phyloP scores from a whole-genome alignment of 2,888 invertebrate genomes.

The Stenichneumon culpator region DNA sequence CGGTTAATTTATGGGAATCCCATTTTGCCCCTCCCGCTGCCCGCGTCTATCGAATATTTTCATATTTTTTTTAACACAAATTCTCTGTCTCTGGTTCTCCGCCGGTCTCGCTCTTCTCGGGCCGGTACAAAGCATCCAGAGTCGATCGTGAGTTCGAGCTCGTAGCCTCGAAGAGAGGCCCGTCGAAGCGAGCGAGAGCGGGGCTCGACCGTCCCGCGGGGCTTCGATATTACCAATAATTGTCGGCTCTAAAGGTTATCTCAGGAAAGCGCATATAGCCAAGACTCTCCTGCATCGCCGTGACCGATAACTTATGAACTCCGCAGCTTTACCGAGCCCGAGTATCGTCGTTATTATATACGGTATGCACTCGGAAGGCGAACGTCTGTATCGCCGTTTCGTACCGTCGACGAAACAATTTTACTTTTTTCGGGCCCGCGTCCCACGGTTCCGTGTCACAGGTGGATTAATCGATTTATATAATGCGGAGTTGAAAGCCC shows the following conservation, averaged over 20 bases:
- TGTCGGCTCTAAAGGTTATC: slow-evolving; percentile 84
- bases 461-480: slow-evolving; percentile 17
- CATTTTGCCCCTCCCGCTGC: slow-evolving; percentile 16
- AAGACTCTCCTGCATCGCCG: slow-evolving; percentile 63
- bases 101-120: slow-evolving; percentile 20
- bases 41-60: slow-evolving; percentile 44
- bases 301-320: slow-evolving; percentile 79
- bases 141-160: slow-evolving; percentile 76
- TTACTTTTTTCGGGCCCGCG: not conserved
- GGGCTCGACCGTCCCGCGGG: slow-evolving; percentile 71
- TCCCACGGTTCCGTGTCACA: slow-evolving; percentile 7
- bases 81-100: slow-evolving; percentile 22
- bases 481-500: not conserved
- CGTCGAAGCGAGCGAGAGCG: slow-evolving; percentile 58
- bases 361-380: not conserved
- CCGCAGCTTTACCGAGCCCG: slow-evolving; percentile 68
- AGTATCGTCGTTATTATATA: slow-evolving; percentile 37
- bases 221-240: slow-evolving; percentile 84
- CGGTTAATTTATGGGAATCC: slow-evolving; percentile 68
- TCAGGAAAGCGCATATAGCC: slow-evolving; percentile 74
- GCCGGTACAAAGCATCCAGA: slow-evolving; percentile 40
- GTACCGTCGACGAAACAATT: not conserved
- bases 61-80: not conserved
- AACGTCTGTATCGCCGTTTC: slow-evolving; percentile 30
- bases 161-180: slow-evolving; percentile 51